phyloP scores from a whole-genome alignment of 2,797 vertebrate species.

The Alca torda region DNA sequence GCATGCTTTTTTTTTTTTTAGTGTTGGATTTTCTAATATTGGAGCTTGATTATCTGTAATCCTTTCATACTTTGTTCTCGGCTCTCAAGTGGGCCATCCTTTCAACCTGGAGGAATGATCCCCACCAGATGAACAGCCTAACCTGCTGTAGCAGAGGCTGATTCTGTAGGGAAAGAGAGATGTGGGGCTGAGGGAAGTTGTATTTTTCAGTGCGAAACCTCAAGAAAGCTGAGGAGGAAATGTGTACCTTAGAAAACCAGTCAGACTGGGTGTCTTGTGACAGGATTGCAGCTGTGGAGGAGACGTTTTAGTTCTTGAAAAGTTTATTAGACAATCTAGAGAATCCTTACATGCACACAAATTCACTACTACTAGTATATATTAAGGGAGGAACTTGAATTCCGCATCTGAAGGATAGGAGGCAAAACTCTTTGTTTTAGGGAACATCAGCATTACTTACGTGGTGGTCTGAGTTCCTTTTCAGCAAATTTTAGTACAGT shows the following conservation, averaged over 20 bases:
- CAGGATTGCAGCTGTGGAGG: neutral
- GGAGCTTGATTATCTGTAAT: neutral
- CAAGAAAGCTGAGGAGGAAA: neutral
- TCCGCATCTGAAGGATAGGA: neutral
- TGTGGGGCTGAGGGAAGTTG: neutral
- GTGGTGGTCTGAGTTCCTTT: neutral
- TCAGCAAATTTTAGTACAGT: neutral
- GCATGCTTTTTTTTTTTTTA: neutral
- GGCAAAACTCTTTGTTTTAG: neutral
- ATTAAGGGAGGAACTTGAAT: neutral
- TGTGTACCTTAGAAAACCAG: neutral
- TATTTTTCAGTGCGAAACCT: neutral
- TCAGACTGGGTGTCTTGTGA: neutral
- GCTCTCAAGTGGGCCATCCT: neutral
- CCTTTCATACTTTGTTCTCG: conserved; percentile 10
- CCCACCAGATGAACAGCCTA: neutral
- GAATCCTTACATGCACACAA: neutral
- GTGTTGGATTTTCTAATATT: neutral
- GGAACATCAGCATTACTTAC: neutral
- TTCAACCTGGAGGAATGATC: neutral
- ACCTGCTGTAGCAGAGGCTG: neutral
- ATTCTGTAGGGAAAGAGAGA: neutral
- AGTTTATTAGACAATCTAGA: neutral
- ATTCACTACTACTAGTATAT: neutral
- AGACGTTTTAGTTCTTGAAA: neutral